Percentiles rank a stretch among this genome's conserved stretches.
These are phyloP conservation scores for Telmatochromis sp. DNA, from an alignment of 2,113 vertebrate genomes.

Conservation along the genomic window DNA sequence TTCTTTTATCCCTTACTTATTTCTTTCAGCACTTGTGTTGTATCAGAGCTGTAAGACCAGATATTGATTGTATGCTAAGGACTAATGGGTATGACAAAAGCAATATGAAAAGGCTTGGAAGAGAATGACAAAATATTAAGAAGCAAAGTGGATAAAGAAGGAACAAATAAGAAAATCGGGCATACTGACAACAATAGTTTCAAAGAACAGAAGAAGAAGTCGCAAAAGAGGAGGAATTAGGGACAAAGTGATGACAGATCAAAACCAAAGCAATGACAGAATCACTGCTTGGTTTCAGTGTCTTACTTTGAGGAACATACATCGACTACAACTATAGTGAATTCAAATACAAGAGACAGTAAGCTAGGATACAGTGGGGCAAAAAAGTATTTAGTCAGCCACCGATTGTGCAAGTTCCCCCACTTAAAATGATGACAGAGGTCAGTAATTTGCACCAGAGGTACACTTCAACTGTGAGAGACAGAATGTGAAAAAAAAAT, in stretches of 20 bases:
- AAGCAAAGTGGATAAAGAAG: background rate
- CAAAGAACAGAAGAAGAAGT: background rate
- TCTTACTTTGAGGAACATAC: background rate
- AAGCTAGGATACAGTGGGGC: background rate
- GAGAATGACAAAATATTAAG: background rate
- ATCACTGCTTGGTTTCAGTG: background rate
- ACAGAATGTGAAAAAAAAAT: too few relatives aligned
- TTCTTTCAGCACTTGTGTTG: slow-evolving; percentile 6
- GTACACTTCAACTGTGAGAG: too few relatives aligned
- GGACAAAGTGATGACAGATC: background rate
- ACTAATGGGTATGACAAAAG: slow-evolving; percentile 42
- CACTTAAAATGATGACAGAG: too few relatives aligned
- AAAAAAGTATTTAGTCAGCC: too few relatives aligned
- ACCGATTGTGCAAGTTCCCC: too few relatives aligned
- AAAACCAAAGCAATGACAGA: background rate
- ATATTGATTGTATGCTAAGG: slow-evolving; percentile 32
- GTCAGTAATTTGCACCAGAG: too few relatives aligned
- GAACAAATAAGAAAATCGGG: background rate
- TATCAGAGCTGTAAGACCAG: background rate
- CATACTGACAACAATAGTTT: background rate
- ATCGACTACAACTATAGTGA: background rate
- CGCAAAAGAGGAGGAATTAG: background rate
- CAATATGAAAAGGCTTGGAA: background rate
- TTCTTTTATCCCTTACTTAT: background rate
- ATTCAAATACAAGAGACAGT: background rate